phyloP scores from a whole-genome alignment of 2,797 vertebrate species.

The Bradypus variegatus region DNA sequence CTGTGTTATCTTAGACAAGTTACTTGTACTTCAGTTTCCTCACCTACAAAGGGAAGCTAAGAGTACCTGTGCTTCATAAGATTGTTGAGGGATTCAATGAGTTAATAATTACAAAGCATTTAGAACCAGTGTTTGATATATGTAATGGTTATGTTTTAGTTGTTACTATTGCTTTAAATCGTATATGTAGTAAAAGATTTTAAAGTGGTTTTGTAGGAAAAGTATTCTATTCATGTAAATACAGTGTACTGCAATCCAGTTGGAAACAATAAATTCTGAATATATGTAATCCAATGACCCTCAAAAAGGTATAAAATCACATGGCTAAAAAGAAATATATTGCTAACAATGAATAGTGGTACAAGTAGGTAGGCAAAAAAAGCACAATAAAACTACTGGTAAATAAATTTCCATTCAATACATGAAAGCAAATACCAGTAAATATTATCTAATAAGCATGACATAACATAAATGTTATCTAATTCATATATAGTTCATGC shows the following conservation, averaged over 20 bases:
- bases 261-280: conserved; percentile 16
- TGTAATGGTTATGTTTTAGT: not conserved
- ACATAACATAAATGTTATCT: not conserved
- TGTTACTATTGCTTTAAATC: conserved; percentile 12
- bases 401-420: not conserved
- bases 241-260: not conserved
- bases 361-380: not conserved
- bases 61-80: not conserved
- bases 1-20: not conserved
- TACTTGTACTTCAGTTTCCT: not conserved
- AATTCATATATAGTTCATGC: not conserved
- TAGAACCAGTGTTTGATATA: not conserved
- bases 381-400: not conserved
- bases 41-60: not conserved
- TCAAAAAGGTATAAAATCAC: not conserved
- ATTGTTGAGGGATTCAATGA: not conserved
- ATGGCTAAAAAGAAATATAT: conserved; percentile 4
- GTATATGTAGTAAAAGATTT: not conserved
- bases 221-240: not conserved
- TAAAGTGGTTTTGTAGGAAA: conserved; percentile 14
- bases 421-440: not conserved
- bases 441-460: not conserved
- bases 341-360: not conserved
- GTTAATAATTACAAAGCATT: conserved; percentile 23
- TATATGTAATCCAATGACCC: not conserved